phyloP scores from a whole-genome alignment of 2,797 vertebrate genomes.

The Sparidentex hasta region DNA sequence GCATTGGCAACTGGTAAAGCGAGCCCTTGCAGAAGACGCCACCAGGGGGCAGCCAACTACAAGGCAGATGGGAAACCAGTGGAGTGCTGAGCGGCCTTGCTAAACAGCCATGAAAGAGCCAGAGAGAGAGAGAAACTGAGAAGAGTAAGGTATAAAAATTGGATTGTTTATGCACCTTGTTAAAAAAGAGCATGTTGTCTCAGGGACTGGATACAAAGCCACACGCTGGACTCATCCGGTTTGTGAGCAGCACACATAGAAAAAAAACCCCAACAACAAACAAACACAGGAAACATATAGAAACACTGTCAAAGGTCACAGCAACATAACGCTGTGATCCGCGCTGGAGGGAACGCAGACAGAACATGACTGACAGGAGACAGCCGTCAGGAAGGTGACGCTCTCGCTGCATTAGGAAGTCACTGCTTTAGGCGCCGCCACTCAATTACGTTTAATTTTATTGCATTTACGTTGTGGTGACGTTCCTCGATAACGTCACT shows the following conservation, averaged over 20 bases:
- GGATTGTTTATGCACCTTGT: constrained; percentile 50
- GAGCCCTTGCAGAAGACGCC: constrained; percentile 46
- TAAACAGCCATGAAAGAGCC: constrained; percentile 39
- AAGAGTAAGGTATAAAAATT: constrained; percentile 52
- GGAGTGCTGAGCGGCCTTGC: constrained; percentile 47
- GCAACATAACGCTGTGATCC: constrained; percentile 52
- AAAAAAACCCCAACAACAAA: constrained; percentile 26
- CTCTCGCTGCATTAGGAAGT: constrained; percentile 43
- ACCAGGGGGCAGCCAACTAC: constrained; percentile 79
- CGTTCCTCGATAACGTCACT: constrained; percentile 15
- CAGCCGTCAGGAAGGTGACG: constrained; percentile 63
- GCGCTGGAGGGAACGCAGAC: constrained; percentile 52
- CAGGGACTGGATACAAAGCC: constrained; percentile 23
- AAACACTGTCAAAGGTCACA: constrained; percentile 61
- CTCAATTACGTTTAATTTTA: constrained; percentile 51
- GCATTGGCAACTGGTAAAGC: constrained; percentile 51
- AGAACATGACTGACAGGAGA: constrained; percentile 61
- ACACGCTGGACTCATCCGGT: constrained; percentile 45
- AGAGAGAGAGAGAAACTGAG: constrained; percentile 24
- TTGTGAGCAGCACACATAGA: constrained; percentile 57
- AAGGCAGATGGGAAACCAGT: constrained; percentile 68
- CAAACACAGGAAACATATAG: constrained; percentile 41
- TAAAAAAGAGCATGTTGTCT: no score
- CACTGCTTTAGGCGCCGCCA: constrained; percentile 44
- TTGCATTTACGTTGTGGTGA: constrained; percentile 48